These are phyloP conservation scores for Nettapus auritus DNA, from an alignment of 2,113 vertebrate genomes.

Conservation along the genomic window DNA sequence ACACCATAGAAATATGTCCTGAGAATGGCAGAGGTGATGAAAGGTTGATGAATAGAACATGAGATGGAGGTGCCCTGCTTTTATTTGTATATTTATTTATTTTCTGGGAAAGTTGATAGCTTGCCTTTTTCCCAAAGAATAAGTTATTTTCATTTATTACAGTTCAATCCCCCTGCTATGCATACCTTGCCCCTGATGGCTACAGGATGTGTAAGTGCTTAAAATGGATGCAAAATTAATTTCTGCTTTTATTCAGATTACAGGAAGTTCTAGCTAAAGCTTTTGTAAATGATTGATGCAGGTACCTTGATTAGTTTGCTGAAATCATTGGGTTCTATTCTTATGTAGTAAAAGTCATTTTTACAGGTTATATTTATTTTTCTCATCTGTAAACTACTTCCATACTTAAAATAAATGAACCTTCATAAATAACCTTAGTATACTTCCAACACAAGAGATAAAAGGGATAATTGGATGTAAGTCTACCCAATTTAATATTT, in stretches of 20 bases:
- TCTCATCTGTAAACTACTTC: not conserved
- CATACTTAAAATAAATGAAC: not conserved
- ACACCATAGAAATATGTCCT: not conserved
- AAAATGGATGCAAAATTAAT: constrained; percentile 46
- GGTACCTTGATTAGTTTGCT: constrained; percentile 2
- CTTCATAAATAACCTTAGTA: not conserved
- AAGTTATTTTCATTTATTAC: constrained; percentile 23
- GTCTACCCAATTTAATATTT: not conserved
- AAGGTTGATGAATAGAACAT: constrained; percentile 56
- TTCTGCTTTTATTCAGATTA: constrained; percentile 6
- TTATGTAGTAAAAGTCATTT: not conserved
- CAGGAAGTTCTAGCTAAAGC: not conserved
- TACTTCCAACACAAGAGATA: not conserved
- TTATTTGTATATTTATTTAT: not conserved
- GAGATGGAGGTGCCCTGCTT: not conserved
- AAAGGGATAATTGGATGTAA: not conserved
- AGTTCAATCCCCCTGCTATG: not conserved
- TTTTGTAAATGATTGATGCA: not conserved
- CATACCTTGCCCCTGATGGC: not conserved
- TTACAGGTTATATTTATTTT: not conserved
- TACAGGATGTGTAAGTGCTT: not conserved
- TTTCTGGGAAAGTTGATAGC: not conserved
- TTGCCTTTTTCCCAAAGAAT: not conserved
- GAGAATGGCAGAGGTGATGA: constrained; percentile 48
- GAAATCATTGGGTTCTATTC: not conserved